Conservation (phyloP, 2,888 invertebrate genomes). For the Drosophila testacea region DNA sequence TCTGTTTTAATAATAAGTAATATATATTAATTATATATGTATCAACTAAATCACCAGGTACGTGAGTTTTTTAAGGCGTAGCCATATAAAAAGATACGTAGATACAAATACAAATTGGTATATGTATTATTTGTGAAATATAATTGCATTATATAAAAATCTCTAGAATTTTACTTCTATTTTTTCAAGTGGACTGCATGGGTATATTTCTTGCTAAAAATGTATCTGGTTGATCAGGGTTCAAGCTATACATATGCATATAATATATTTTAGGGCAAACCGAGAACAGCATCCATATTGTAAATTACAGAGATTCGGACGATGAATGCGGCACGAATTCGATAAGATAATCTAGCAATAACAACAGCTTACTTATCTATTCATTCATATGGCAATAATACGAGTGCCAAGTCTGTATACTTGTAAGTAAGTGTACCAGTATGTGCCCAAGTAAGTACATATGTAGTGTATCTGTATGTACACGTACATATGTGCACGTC, state of each 20-base stretch:
- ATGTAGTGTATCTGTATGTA: slow-evolving; percentile 7
- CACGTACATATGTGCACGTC: too few relatives aligned
- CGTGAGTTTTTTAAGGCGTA: too few relatives aligned
- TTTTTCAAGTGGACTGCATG: neutral
- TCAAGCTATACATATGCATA: slow-evolving; percentile 6
- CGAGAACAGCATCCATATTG: slow-evolving; percentile 34
- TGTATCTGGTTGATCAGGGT: neutral
- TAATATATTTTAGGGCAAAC: neutral
- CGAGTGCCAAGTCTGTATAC: slow-evolving; percentile 8
- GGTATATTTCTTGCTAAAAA: slow-evolving; percentile 5
- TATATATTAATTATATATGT: too few relatives aligned
- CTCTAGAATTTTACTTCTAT: neutral
- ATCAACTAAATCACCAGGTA: too few relatives aligned
- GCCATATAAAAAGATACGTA: too few relatives aligned
- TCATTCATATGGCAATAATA: slow-evolving; percentile 24
- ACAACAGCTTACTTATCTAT: slow-evolving; percentile 52
- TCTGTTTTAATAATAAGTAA: too few relatives aligned
- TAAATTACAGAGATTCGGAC: slow-evolving; percentile 33
- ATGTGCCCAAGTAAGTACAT: slow-evolving; percentile 1
- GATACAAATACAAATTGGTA: too few relatives aligned
- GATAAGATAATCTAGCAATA: slow-evolving; percentile 41
- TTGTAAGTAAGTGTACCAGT: neutral
- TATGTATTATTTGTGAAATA: neutral
- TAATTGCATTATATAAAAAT: neutral
- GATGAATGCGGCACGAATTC: slow-evolving; percentile 18